phyloP scores from a whole-genome alignment of 2,888 invertebrate species.

The Didymodactylos carnosus region DNA sequence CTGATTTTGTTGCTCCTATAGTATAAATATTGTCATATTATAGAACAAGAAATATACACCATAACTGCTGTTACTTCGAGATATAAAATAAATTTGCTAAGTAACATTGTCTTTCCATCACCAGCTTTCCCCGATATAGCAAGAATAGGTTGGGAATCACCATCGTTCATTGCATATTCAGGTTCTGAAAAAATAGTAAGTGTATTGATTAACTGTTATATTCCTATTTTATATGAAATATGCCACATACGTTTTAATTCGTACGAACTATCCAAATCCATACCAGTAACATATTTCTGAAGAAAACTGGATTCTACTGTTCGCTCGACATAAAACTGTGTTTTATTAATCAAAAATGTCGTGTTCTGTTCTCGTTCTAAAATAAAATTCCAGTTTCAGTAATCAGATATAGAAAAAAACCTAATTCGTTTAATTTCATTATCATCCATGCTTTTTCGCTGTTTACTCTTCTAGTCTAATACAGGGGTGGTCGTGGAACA shows the following conservation, averaged over 20 bases:
- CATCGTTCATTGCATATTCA: not conserved
- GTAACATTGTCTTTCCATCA: not conserved
- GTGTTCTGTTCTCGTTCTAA: not conserved
- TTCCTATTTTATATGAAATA: not conserved
- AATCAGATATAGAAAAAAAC: too few species aligned
- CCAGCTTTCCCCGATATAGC: not conserved
- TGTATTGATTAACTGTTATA: not conserved
- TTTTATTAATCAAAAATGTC: not conserved
- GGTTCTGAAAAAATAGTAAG: not conserved
- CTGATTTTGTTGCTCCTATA: not conserved
- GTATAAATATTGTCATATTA: not conserved
- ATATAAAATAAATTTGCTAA: not conserved
- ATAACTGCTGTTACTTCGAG: not conserved
- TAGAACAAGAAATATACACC: not conserved
- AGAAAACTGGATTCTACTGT: not conserved
- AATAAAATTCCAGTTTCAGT: too few species aligned
- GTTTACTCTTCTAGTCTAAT: too few species aligned
- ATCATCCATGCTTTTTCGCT: too few species aligned
- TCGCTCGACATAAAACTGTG: not conserved
- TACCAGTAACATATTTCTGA: not conserved
- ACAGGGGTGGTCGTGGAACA: too few species aligned
- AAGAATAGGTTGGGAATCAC: not conserved
- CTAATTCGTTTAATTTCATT: too few species aligned
- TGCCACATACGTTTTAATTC: too few species aligned
- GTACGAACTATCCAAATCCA: too few species aligned